Conservation (phyloP, 2,888 invertebrate genomes). For the Anarsia innoxiella region DNA sequence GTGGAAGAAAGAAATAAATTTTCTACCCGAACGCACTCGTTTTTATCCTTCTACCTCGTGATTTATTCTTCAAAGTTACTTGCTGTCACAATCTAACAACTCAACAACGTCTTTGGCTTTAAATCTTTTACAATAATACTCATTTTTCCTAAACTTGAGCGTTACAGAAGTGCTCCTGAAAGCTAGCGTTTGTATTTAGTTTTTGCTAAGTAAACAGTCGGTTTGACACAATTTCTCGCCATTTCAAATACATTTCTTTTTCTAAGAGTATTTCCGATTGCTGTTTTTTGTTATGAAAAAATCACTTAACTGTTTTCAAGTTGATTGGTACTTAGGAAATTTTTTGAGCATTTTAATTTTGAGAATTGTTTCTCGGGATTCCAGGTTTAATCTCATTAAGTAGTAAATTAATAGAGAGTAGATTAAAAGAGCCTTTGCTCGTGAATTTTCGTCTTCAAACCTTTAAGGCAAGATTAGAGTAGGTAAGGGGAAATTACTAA, state of each 20-base stretch:
- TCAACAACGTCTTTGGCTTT: slow-evolving; percentile 24
- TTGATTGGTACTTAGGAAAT: slow-evolving; percentile 11
- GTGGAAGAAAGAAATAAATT: slow-evolving; percentile 62
- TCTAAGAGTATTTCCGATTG: slow-evolving; percentile 9
- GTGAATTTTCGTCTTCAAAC: slow-evolving; percentile 29
- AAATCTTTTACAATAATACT: slow-evolving; percentile 21
- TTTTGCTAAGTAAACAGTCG: slow-evolving; percentile 30
- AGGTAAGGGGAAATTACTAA: slow-evolving; percentile 45
- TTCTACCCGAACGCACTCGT: slow-evolving; percentile 56
- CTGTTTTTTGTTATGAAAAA: slow-evolving; percentile 6
- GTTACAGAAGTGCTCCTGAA: slow-evolving; percentile 1
- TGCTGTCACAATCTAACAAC: slow-evolving; percentile 25
- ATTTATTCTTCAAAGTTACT: slow-evolving; percentile 46
- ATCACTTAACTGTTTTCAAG: slow-evolving; percentile 9
- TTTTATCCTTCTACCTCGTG: slow-evolving; percentile 53
- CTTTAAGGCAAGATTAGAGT: slow-evolving; percentile 29
- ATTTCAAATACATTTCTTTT: slow-evolving; percentile 14
- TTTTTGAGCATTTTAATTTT: not conserved
- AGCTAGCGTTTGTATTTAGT: slow-evolving; percentile 23
- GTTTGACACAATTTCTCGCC: slow-evolving; percentile 22
- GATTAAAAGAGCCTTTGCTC: slow-evolving; percentile 22
- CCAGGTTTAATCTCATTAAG: slow-evolving; percentile 6
- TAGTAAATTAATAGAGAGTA: slow-evolving; percentile 6
- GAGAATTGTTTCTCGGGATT: slow-evolving; percentile 1
- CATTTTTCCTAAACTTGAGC: slow-evolving; percentile 17